Conservation (phyloP, 2,113 vertebrate species). For the Catharus bicknelli region DNA sequence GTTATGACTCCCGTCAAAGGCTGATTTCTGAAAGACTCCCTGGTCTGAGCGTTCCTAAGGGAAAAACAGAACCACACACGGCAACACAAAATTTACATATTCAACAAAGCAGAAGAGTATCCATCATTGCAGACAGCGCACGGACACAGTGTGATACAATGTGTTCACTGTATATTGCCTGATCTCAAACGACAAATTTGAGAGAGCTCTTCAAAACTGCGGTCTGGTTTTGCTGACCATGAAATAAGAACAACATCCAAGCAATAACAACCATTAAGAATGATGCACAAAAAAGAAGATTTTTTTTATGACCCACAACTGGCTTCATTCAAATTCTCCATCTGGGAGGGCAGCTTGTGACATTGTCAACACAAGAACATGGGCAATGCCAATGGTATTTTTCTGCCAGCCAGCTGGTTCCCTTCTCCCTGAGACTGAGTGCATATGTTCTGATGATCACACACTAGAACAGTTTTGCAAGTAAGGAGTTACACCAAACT, state of each 20-base stretch:
- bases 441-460: conserved; percentile 73
- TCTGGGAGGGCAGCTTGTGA: conserved; percentile 82
- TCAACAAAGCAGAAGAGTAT: not conserved
- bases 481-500: conserved; percentile 47
- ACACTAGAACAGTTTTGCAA: conserved; percentile 65
- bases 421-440: conserved; percentile 60
- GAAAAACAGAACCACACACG: conserved; percentile 15
- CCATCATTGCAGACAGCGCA: not conserved
- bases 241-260: not conserved
- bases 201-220: conserved; percentile 1
- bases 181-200: not conserved
- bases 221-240: not conserved
- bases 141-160: not conserved
- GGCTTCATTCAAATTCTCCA: conserved; percentile 74
- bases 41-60: conserved; percentile 69
- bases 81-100: not conserved
- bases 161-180: not conserved
- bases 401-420: conserved; percentile 79
- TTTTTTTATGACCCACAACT: conserved; percentile 69
- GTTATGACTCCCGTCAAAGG: conserved; percentile 55
- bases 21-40: conserved; percentile 55
- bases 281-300: conserved; percentile 32
- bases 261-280: conserved; percentile 25
- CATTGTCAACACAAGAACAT: conserved; percentile 73
- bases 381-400: conserved; percentile 78